Evolutionary conservation across 2,888 invertebrate species (phyloP).

Genomic region (Pyrgus malvae): DNA sequence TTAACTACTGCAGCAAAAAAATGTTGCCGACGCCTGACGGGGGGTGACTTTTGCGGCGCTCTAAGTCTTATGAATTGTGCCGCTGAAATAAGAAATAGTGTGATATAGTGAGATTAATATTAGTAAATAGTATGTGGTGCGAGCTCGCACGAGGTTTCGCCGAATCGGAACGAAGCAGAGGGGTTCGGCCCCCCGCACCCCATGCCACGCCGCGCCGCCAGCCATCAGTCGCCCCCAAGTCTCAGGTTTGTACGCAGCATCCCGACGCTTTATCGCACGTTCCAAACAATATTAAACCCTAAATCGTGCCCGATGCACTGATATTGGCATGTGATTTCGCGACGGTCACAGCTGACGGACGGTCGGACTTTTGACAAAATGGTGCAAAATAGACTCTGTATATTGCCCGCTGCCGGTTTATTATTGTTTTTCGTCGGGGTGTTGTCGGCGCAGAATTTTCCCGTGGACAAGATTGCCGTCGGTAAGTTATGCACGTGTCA

Average conservation of each 20-base stretch:
- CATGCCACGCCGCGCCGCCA: conserved; percentile 54
- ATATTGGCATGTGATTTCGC: conserved; percentile 40
- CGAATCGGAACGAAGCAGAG: conserved; percentile 48
- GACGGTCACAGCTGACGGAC: conserved; percentile 16
- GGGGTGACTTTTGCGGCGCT: neutral
- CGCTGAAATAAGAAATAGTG: conserved; percentile 16
- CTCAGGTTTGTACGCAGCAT: conserved; percentile 78
- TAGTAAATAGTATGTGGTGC: conserved; percentile 27
- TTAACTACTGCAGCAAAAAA: neutral
- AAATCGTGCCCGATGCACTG: conserved; percentile 32
- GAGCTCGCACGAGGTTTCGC: conserved; percentile 32
- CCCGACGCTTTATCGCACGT: conserved; percentile 53
- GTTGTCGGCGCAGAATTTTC: conserved; percentile 60
- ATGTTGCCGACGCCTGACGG: too few relatives aligned
- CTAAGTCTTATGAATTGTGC: conserved; percentile 6
- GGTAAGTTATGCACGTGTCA: conserved; percentile 56
- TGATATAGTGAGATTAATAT: conserved; percentile 21
- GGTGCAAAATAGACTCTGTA: conserved; percentile 31
- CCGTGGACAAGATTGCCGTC: conserved; percentile 74
- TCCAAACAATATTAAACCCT: conserved; percentile 39
- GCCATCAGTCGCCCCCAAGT: conserved; percentile 77
- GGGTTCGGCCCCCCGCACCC: conserved; percentile 54
- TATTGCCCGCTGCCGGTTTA: conserved; percentile 49
- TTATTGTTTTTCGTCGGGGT: conserved; percentile 57
- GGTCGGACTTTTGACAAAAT: conserved; percentile 31